Conservation (phyloP, 2,888 invertebrate species). For the Chironomus tentans region DNA sequence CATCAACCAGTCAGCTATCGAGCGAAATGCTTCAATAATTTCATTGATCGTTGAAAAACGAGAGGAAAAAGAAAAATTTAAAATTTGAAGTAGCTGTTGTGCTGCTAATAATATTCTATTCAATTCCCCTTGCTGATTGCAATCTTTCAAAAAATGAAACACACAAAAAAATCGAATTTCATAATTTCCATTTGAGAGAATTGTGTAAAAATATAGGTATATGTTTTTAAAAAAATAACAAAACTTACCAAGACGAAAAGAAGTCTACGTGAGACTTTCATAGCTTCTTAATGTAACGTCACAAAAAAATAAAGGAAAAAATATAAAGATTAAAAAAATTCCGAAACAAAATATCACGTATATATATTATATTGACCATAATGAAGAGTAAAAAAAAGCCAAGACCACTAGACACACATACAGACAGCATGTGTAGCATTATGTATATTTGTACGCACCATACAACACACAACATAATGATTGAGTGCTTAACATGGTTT, state of each 20-base stretch:
- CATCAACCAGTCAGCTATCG: not conserved
- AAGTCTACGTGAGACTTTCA: constrained; percentile 2
- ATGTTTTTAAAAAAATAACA: not conserved
- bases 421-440: not conserved
- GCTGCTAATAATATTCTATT: not conserved
- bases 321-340: not conserved
- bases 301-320: constrained; percentile 1
- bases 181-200: not conserved
- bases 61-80: too few species aligned
- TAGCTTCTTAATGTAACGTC: not conserved
- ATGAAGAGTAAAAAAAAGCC: not conserved
- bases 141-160: not conserved
- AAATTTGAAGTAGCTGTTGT: not conserved
- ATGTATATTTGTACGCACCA: not conserved
- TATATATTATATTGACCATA: constrained; percentile 15
- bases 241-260: not conserved
- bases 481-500: not conserved
- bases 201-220: not conserved
- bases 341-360: constrained; percentile 8
- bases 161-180: not conserved
- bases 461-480: not conserved
- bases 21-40: not conserved
- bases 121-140: not conserved
- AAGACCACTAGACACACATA: not conserved
- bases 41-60: not conserved